These are phyloP conservation scores for Caprella mutica DNA, from an alignment of 2,888 invertebrate species.

Conservation along the genomic window DNA sequence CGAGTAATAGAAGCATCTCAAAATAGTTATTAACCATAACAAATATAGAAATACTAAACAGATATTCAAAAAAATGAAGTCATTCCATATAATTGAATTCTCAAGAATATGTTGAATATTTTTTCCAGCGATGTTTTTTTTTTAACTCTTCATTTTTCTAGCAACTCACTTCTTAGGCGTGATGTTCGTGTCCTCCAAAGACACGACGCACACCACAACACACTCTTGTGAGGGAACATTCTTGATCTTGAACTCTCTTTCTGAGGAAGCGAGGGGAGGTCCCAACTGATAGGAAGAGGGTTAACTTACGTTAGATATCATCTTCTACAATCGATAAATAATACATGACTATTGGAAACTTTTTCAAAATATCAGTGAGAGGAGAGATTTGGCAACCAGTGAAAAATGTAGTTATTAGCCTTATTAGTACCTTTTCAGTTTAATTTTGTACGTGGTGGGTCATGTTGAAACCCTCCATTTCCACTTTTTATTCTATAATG, in stretches of 20 bases:
- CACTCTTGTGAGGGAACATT: slow-evolving; percentile 86
- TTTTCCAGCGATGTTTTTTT: not conserved
- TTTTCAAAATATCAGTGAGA: too few relatives aligned
- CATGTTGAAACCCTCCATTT: too few relatives aligned
- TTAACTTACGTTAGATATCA: too few relatives aligned
- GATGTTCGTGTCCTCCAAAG: slow-evolving; percentile 75
- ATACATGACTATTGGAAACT: too few relatives aligned
- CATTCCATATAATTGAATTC: not conserved
- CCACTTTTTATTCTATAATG: too few relatives aligned
- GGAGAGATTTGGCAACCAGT: too few relatives aligned
- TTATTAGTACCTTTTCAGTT: too few relatives aligned
- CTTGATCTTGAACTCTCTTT: slow-evolving; percentile 82
- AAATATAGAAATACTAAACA: not conserved
- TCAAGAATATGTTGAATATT: not conserved
- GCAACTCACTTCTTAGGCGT: slow-evolving; percentile 52
- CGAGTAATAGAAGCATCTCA: too few relatives aligned
- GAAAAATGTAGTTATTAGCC: too few relatives aligned
- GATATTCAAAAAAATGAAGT: not conserved
- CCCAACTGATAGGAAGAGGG: slow-evolving; percentile 54
- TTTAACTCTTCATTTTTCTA: not conserved
- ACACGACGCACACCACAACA: slow-evolving; percentile 84
- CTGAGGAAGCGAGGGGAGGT: slow-evolving; percentile 75
- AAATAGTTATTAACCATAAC: not conserved
- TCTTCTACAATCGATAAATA: too few relatives aligned
- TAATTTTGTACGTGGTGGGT: too few relatives aligned